Base-by-base conservation (phyloP, 2,797 vertebrate species). In the Decapterus maruadsi region DNA sequence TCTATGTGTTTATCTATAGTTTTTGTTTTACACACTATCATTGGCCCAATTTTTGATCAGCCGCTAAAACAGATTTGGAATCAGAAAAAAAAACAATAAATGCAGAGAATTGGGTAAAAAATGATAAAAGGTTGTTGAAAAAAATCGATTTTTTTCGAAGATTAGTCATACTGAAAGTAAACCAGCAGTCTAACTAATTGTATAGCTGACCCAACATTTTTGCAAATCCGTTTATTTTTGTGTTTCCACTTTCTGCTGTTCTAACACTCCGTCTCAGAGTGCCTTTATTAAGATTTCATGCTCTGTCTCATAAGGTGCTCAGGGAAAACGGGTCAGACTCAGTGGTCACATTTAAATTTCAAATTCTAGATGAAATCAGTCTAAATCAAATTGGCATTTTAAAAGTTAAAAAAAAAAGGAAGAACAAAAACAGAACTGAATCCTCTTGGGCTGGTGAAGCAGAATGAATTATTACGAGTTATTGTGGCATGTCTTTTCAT, bases 401-500 rank as follows among this genome's bases (percentile, higher is more conserved):
- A 7, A 65, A 78, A 59, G 20, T 66, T 2, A 34, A 34, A 34
- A 34, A 36, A 57, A 60, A 67, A 55, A 38, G 6, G 6, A 31
- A 19, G 8, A 45, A 54, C 8, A 72, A 50, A 45, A 58, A 22
- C 0, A 1, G 10, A 68, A 40, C 5, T 3, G 8, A 36, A 10
- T 55, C 20, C 14, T 20, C 29, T 45, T 31, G 36, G 45, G 57
- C 8, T 59, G 16, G 22, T 69, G 58, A 65, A 68, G 51, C 20
- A 26, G 29, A 62, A 69, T 75, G 14, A 54, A 68, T 61, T 45
- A 75, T 68, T 14, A 63, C 17, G 8, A 8, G 26, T 65, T 31
- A 58, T 72, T 55, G 65, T 53, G 36, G 19, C 34, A 45, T 77
- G 68, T 79, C 42, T 69, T 79, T 65, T 68, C 17, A 53, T 70